Base-by-base conservation (phyloP, 2,888 invertebrate genomes). In the Brachypterus glaber region DNA sequence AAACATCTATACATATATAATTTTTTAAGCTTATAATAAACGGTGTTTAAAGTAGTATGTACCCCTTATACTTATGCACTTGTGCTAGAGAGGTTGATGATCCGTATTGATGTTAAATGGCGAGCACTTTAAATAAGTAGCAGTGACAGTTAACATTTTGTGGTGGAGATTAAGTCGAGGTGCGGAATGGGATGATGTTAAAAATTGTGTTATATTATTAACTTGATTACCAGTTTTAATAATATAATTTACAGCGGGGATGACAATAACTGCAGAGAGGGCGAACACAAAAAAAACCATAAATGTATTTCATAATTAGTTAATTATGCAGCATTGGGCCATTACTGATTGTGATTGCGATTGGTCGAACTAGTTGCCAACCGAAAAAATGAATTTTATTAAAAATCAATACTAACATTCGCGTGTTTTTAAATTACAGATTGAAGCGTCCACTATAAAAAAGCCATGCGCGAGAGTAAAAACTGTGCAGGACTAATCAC, bases 351-450 rank as follows among this genome's bases (percentile, higher is more conserved):
- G 57, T 59, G 61, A 61, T 60, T 58, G 63, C 60, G 54, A 64
- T 63, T 64, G 63, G 62, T 56, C 57, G 60, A 59, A 57, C 60
- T 55, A 54, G 61, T 63, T 60, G 61, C 62, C 62, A 62, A 62
- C 63, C 62, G 61, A 65, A 65, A 65, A 64, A 65, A 63, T 63
- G 63, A 64, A 64, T 65, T 64, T 65, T 64, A 65, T 65, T 65
- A 65, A 65, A 65, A 65, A 65, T 65, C 64, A 65, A 65, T 65
- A 65, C 64, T 53, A 57, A 62, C 62, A 62, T 60, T 62, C 62
- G 63, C 62, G 62, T 63, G 64, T 64, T 63, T 64, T 64, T 64
- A 63, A 64, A 64, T 64, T 64, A 64, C 62, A 60, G 62, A 63
- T 63, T 63, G 62, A 63, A 64, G 63, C 63, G 59, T 61, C 61